Base-by-base conservation (phyloP, 2,888 invertebrate species). In the Psylliodes chrysocephalus region DNA sequence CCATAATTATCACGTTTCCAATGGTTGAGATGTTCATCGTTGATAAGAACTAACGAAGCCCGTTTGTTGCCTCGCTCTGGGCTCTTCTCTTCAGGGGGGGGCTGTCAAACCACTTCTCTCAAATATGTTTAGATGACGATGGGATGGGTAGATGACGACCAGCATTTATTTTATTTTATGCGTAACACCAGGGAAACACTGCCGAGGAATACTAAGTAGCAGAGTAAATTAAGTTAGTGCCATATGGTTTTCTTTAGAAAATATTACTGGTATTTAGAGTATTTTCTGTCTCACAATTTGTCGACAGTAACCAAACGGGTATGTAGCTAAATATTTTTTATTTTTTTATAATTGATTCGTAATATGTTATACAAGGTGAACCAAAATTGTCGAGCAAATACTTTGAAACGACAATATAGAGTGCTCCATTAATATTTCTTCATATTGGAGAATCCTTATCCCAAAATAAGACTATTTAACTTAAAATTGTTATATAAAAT, bases 31-130 rank as follows among this genome's bases (percentile, higher is more conserved):
- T 59, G 51, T 38, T 42, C 59, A 51, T 59, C 49, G 59, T 7
- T 49, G 59, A 59, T 59, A 59, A 51, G 22, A 49, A 38, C 28
- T 59, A 59, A 59, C 49, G 51, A 59, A 51, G 59, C n/a, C 42
- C 22, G 19, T 47, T 19, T 22, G 14, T 47, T 28, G 14, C 3
- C 28, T 17, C 30, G 8, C 17, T 17, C 35, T 44, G 19, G n/a
- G 28, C 55, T 30, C 7, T 14, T 8, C 28, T 44, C 17, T 44
- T 3, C 55, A 28, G 55, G 38, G 28, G 55, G 55, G 55, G 55
- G 22, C 55, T 42, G 55, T 44, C 55, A 44, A 55, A 55, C 55
- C 28, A 30, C 55, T 42, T 25, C 40, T 22, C 53, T 12, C 22
- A 10, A 54, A 54, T 54, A 25, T 54, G 40, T 25, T 54, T 25